phyloP scores from a whole-genome alignment of 2,797 vertebrate genomes.

The Tolypeutes matacus region DNA sequence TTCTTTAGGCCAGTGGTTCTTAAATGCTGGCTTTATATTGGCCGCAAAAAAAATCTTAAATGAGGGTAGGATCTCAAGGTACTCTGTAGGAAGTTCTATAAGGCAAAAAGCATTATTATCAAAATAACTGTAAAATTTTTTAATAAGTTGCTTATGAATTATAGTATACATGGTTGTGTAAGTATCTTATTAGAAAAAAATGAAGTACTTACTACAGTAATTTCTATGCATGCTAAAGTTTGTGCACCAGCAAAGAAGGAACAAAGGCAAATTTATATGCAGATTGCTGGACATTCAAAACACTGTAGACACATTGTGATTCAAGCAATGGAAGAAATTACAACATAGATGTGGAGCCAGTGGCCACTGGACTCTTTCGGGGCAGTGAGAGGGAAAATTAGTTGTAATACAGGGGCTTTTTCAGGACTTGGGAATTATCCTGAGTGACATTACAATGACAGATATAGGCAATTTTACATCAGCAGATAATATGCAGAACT shows the following conservation, averaged over 20 bases:
- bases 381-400: no score
- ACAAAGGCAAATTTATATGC: background rate
- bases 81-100: background rate
- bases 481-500: no score
- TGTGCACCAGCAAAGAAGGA: background rate
- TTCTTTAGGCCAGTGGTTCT: background rate
- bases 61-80: background rate
- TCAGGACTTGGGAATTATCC: no score
- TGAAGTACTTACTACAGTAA: background rate
- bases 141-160: background rate
- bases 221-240: background rate
- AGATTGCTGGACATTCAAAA: background rate
- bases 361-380: no score
- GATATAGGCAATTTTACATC: no score
- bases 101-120: background rate
- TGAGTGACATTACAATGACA: no score
- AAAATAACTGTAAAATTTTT: background rate
- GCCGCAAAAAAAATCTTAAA: background rate
- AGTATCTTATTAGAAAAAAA: background rate
- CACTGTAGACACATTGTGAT: no score
- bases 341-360: no score
- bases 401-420: no score
- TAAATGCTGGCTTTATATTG: background rate
- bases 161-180: background rate
- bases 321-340: no score